phyloP scores from a whole-genome alignment of 2,797 vertebrate species.

The Buphagus erythrorhynchus region DNA sequence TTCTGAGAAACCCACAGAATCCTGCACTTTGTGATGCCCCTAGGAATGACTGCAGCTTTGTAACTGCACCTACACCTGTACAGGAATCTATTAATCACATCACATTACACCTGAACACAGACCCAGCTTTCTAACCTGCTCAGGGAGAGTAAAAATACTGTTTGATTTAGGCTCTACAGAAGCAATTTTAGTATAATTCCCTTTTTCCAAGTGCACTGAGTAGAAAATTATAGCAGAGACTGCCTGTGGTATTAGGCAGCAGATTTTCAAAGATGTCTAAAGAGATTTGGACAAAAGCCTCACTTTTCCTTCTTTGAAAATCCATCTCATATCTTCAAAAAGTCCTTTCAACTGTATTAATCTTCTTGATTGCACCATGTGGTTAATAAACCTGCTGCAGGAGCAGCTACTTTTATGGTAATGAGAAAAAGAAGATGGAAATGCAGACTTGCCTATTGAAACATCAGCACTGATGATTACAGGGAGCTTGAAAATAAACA shows the following conservation, averaged over 20 bases:
- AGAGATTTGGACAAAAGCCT: not conserved
- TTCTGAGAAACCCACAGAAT: not conserved
- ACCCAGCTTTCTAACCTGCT: slow-evolving; percentile 14
- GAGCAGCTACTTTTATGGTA: not conserved
- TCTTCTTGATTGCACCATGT: slow-evolving; percentile 2
- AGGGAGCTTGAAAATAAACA: not conserved
- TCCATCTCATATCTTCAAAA: not conserved
- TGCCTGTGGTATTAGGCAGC: not conserved
- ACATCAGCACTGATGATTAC: not conserved
- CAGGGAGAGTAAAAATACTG: slow-evolving; percentile 28
- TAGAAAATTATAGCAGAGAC: slow-evolving; percentile 18
- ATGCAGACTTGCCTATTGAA: not conserved
- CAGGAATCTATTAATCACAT: not conserved
- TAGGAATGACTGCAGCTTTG: not conserved
- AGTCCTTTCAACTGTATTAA: not conserved
- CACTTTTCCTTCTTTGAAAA: slow-evolving; percentile 8
- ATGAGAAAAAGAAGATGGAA: slow-evolving; percentile 8
- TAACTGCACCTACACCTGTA: not conserved
- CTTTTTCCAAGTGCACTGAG: not conserved
- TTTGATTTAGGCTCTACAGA: slow-evolving; percentile 18
- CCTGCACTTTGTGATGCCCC: not conserved
- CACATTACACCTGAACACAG: slow-evolving; percentile 11
- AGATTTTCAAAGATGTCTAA: not conserved
- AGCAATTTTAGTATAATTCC: not conserved
- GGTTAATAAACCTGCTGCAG: not conserved